Evolutionary conservation across 2,888 invertebrate species (phyloP), one percentile per base, ranked within the genome.

Genomic region (Cinara cedri): DNA sequence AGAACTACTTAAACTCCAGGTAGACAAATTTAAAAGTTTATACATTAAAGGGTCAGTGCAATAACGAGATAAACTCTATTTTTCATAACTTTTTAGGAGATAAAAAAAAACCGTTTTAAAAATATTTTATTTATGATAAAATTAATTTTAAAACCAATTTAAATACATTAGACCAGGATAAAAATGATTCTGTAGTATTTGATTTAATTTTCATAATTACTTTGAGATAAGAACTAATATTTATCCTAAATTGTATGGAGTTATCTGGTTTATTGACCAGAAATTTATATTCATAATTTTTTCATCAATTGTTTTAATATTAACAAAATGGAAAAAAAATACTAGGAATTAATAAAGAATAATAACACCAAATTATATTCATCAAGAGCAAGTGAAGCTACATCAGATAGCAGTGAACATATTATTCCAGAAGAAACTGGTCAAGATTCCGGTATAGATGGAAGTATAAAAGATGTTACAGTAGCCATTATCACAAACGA

Each of bases 381-480:
- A 51, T 78, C 78, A 8, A 60, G 11, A 70, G 49, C 16, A 19
- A 78, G 78, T 42, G 70, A 70, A 68, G 78, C 21, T 60, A 78
- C 78, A 60, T 78, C 78, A 60, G 78, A 78, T 49, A 62, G 60
- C 60, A 70, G 78, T 70, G 78, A 78, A 21, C 57, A 78, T 51
- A n/a, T 78, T 11, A 70, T 78, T 60, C 78, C 51, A 9, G 78
- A 78, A 60, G 78, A 78, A 70, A 78, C 60, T 42, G 78, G 78
- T 60, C 78, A 78, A 13, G 78, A 78, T 78, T 78, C 78, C 24
- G 78, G 78, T 34, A 78, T 78, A 68, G 78, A 78, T 10, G 60
- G 78, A 21, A 78, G 78, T 60, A 21, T 78, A 9, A 70, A 70
- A 62, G 78, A 78, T 70, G n/a, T 70, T 51, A 24, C 66, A 16